These are phyloP conservation scores for Arctopsyche grandis DNA, from an alignment of 1,140 invertebrate genomes.

Conservation along the genomic window DNA sequence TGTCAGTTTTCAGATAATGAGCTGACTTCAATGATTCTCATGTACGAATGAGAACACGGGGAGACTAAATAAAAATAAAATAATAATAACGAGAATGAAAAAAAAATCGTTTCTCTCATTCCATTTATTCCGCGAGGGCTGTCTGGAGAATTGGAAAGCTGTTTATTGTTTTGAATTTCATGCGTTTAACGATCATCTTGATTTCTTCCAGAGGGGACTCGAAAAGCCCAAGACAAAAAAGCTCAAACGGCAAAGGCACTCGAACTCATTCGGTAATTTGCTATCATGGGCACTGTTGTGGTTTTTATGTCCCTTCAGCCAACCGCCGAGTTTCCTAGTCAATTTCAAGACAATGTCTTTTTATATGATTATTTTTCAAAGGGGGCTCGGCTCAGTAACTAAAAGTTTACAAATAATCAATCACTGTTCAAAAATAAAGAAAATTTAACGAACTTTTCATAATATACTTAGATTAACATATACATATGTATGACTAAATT, in stretches of 20 bases:
- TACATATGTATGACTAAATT: too few species aligned
- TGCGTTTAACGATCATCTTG: slow-evolving; percentile 42
- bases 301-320: background rate
- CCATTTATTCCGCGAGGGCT: slow-evolving; percentile 23
- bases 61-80: slow-evolving; percentile 12
- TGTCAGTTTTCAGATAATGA: slow-evolving; percentile 53
- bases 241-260: slow-evolving; percentile 3
- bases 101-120: slow-evolving; percentile 21
- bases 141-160: slow-evolving; percentile 39
- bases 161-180: slow-evolving; percentile 42
- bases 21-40: slow-evolving; percentile 40
- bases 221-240: slow-evolving; percentile 25
- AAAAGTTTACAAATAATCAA: background rate
- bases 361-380: background rate
- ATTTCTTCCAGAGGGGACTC: slow-evolving; percentile 26
- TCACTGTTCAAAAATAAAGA: background rate
- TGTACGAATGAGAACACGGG: background rate
- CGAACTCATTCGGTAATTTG: slow-evolving; percentile 23
- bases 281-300: background rate
- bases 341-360: slow-evolving; percentile 6
- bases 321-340: slow-evolving; percentile 5
- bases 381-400: background rate
- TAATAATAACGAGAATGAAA: background rate
- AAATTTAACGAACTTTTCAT: slow-evolving; percentile 14
- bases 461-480: background rate